Evolutionary conservation across 1,140 invertebrate species (phyloP).

Genomic region (Adoxophyes honmai): DNA sequence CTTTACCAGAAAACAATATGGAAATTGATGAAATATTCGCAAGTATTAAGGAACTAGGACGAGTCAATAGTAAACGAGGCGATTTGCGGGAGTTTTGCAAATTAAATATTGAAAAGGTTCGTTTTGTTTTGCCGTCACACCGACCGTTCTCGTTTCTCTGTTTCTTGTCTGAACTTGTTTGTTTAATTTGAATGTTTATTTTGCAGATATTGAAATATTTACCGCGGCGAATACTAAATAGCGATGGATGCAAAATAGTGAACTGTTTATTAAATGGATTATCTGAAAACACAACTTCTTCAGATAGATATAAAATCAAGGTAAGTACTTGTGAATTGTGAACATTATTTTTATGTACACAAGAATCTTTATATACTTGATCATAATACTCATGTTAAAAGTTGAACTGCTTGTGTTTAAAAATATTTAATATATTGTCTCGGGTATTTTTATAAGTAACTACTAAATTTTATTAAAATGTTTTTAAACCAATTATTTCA

Average conservation of each 20-base stretch:
- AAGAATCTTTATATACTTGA: conserved; percentile 2
- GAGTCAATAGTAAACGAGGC: conserved; percentile 38
- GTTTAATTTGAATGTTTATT: too few relatives aligned
- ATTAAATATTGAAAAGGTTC: conserved; percentile 42
- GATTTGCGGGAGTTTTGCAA: conserved; percentile 49
- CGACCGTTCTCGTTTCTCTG: conserved; percentile 11
- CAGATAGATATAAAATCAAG: conserved; percentile 39
- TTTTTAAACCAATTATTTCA: too few relatives aligned
- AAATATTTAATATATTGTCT: too few relatives aligned
- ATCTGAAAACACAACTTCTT: conserved; percentile 28
- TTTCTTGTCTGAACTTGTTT: background rate
- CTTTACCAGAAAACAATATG: conserved; percentile 25
- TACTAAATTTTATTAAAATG: too few relatives aligned
- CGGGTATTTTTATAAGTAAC: too few relatives aligned
- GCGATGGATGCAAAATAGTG: conserved; percentile 44
- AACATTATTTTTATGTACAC: too few relatives aligned
- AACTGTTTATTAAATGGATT: conserved; percentile 54
- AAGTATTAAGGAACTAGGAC: conserved; percentile 45
- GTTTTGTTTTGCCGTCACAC: background rate
- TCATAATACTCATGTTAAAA: too few relatives aligned
- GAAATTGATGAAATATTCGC: conserved; percentile 35
- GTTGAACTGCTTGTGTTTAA: too few relatives aligned
- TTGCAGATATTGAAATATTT: conserved; percentile 45
- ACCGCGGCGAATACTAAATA: conserved; percentile 37
- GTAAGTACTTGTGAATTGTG: too few relatives aligned